phyloP scores from a whole-genome alignment of 2,888 invertebrate genomes.

The Lasiommata megera region DNA sequence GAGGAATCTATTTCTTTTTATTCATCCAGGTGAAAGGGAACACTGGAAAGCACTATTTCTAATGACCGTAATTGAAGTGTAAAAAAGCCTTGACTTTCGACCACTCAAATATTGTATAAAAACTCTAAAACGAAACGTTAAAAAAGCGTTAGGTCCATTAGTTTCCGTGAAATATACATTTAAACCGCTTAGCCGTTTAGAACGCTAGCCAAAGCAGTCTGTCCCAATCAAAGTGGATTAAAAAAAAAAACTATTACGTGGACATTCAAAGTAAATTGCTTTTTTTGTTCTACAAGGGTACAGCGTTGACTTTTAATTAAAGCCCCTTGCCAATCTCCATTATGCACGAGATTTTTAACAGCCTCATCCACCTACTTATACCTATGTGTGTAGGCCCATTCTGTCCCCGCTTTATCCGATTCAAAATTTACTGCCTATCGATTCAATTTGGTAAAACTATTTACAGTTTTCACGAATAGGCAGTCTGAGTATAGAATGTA shows the following conservation, averaged over 20 bases:
- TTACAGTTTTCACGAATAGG: background rate
- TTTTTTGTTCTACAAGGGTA: constrained; percentile 63
- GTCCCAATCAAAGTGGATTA: constrained; percentile 26
- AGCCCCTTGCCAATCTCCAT: constrained; percentile 65
- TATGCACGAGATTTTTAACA: constrained; percentile 70
- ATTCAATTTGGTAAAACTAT: constrained; percentile 7
- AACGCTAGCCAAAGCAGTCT: constrained; percentile 20
- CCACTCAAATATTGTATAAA: background rate
- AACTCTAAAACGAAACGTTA: background rate
- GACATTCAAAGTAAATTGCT: constrained; percentile 59
- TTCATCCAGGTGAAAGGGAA: too few relatives aligned
- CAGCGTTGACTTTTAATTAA: constrained; percentile 75
- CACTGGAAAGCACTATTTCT: too few relatives aligned
- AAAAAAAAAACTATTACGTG: constrained; percentile 42
- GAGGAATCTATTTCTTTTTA: too few relatives aligned
- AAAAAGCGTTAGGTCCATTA: constrained; percentile 13
- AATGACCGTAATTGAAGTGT: too few relatives aligned
- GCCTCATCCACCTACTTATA: constrained; percentile 43
- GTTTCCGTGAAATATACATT: constrained; percentile 14
- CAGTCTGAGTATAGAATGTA: background rate
- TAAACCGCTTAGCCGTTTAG: constrained; percentile 17
- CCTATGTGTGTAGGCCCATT: constrained; percentile 19
- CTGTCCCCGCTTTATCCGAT: constrained; percentile 12
- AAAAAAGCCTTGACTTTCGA: too few relatives aligned
- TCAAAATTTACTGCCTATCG: constrained; percentile 12